Evolutionary conservation across 1,140 invertebrate species (phyloP).

Genomic region (Drosophila lini): DNA sequence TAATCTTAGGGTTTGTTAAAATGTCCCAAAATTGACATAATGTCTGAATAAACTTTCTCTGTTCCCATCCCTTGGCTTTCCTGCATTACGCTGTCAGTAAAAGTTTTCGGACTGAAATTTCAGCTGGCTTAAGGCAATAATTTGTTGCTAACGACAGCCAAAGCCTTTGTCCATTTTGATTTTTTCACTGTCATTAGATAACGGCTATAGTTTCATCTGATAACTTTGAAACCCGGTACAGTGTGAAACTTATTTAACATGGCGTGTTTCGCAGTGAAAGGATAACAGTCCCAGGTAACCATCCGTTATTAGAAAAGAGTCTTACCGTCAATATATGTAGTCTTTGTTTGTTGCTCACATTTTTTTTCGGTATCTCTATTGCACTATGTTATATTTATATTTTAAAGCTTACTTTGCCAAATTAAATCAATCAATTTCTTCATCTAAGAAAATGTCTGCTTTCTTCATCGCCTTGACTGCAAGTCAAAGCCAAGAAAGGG

Average conservation of each 20-base stretch:
- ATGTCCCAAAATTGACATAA: neutral
- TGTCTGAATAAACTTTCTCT: neutral
- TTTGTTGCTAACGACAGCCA: constrained; percentile 2
- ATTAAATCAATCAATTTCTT: neutral
- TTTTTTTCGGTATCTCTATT: neutral
- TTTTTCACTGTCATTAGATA: neutral
- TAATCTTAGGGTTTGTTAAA: too few species aligned
- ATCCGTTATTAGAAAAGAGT: neutral
- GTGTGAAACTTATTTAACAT: neutral
- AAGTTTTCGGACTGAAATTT: constrained; percentile 18
- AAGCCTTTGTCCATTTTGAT: neutral
- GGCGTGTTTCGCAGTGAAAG: neutral
- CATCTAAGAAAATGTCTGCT: neutral
- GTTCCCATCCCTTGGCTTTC: neutral
- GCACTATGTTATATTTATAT: neutral
- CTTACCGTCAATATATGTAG: too few species aligned
- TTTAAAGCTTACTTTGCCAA: neutral
- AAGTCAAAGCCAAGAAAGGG: neutral
- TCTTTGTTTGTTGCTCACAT: neutral
- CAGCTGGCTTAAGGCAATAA: constrained; percentile 1
- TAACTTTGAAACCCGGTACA: neutral
- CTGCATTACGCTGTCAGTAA: constrained; percentile 12
- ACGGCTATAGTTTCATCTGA: neutral
- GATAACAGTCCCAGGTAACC: neutral
- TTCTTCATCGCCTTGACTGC: neutral